Percentiles rank a stretch among this genome's conserved stretches.
Conservation (phyloP, 2,797 vertebrate genomes). For the Syndactyla subalaris region DNA sequence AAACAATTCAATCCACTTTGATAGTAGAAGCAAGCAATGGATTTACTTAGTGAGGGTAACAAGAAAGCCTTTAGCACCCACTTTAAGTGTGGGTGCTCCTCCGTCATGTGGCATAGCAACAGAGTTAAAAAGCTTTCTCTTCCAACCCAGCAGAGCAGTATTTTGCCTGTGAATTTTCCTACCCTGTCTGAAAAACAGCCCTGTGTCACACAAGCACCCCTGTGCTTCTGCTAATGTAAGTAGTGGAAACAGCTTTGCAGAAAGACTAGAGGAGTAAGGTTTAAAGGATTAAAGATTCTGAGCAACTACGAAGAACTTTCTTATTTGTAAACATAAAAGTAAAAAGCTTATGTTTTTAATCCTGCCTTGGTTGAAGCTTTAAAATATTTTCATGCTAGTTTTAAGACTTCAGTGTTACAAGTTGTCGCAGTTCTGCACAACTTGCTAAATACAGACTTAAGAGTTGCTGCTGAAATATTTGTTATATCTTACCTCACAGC, state of each 20-base stretch:
- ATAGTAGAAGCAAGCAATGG: neutral
- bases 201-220: neutral
- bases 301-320: neutral
- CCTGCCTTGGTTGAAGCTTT: neutral
- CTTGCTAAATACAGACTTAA: neutral
- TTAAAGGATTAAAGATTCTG: neutral
- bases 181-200: neutral
- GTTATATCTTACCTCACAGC: neutral
- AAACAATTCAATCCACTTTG: neutral
- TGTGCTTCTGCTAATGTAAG: neutral
- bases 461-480: neutral
- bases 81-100: neutral
- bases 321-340: neutral
- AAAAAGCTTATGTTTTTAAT: neutral
- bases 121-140: neutral
- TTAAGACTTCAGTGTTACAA: neutral
- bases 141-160: neutral
- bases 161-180: neutral
- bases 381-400: neutral
- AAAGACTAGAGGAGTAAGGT: neutral
- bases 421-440: neutral
- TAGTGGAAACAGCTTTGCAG: neutral
- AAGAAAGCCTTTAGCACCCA: neutral
- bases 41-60: neutral
- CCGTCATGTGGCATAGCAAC: neutral